These are phyloP conservation scores for Hemitrygon akajei DNA, from an alignment of 2,797 vertebrate genomes.

Conservation along the genomic window DNA sequence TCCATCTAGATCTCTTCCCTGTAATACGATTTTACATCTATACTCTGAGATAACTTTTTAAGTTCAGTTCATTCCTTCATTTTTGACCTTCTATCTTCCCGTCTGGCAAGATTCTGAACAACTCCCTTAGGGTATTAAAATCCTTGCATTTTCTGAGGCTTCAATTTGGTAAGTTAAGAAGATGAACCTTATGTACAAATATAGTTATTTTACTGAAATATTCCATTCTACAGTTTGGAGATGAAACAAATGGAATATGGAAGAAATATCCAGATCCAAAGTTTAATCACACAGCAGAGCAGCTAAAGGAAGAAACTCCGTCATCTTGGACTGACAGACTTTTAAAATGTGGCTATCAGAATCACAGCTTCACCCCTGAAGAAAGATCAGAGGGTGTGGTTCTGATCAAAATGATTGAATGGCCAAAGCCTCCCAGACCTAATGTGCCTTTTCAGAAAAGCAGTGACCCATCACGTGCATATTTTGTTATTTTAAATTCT, in stretches of 20 bases:
- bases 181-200: not conserved
- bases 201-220: not conserved
- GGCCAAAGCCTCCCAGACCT: not conserved
- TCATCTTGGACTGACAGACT: not conserved
- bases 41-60: not conserved
- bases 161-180: not conserved
- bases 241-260: not conserved
- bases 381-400: not conserved
- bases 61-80: not conserved
- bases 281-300: not conserved
- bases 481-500: constrained; percentile 22
- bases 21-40: not conserved
- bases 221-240: not conserved
- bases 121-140: not conserved
- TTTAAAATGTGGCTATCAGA: not conserved
- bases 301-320: not conserved
- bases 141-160: not conserved
- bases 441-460: not conserved
- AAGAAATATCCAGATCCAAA: not conserved
- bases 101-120: not conserved
- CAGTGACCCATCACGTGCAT: not conserved
- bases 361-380: constrained; percentile 17
- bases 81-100: not conserved
- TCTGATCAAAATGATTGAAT: constrained; percentile 23
- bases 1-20: not conserved